Conservation (phyloP, 2,797 vertebrate species). For the Esox masquinongy region DNA sequence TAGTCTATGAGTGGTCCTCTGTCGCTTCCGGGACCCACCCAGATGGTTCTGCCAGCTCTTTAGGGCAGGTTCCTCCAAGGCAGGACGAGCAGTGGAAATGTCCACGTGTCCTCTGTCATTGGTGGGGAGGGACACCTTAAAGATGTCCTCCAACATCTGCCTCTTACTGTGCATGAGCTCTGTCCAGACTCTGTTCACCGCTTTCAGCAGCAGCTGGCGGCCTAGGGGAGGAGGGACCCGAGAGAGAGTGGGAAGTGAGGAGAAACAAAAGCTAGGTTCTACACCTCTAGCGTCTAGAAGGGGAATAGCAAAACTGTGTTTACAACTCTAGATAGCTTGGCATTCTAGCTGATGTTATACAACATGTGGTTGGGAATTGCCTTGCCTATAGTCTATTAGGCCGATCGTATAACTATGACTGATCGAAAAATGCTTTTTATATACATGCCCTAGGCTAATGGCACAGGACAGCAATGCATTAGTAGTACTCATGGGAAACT, state of each 20-base stretch:
- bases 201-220: slow-evolving; percentile 95
- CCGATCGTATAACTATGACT: too few species aligned
- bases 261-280: too few species aligned
- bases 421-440: too few species aligned
- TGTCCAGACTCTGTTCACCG: slow-evolving; percentile 97
- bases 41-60: slow-evolving; percentile 98
- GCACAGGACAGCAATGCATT: too few species aligned
- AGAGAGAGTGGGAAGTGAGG: neutral
- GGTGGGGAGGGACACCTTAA: slow-evolving; percentile 92
- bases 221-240: slow-evolving; percentile 76
- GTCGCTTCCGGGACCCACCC: slow-evolving; percentile 92
- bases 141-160: slow-evolving; percentile 93
- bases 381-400: too few species aligned
- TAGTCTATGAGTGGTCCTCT: slow-evolving; percentile 58
- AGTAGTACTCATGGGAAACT: too few species aligned
- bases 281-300: too few species aligned
- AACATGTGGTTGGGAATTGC: too few species aligned
- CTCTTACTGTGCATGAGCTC: slow-evolving; percentile 97
- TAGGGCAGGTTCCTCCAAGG: slow-evolving; percentile 90
- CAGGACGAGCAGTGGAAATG: slow-evolving; percentile 83
- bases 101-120: slow-evolving; percentile 96
- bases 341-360: too few species aligned
- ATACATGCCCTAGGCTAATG: too few species aligned
- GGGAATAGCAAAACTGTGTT: too few species aligned
- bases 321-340: too few species aligned